A percentile compares a stretch with the other conserved stretches of the same genome.
Evolutionary conservation across 2,113 vertebrate genomes (phyloP).

Genomic region (Chloroceryle aenea): DNA sequence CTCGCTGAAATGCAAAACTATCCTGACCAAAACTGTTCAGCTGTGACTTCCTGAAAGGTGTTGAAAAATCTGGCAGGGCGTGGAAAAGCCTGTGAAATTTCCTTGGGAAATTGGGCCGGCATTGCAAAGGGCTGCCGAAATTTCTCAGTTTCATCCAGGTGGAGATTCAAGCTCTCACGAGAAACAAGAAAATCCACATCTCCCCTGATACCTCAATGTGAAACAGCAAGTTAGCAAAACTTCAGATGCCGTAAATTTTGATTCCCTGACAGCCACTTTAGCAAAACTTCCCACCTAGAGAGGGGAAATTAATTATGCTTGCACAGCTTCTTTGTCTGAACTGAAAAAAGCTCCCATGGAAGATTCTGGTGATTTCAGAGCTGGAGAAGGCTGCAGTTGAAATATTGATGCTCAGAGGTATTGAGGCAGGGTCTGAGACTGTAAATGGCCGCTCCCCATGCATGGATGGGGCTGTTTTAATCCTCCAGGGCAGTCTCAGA

Average conservation of each 20-base stretch:
- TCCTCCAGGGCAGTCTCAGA: neutral
- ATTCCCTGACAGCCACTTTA: slow-evolving; percentile 23
- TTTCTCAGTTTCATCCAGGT: slow-evolving; percentile 4
- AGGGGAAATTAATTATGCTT: neutral
- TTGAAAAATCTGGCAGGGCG: slow-evolving; percentile 40
- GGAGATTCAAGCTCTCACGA: neutral
- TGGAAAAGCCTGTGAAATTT: slow-evolving; percentile 41
- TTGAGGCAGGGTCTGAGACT: neutral
- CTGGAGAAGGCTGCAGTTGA: neutral
- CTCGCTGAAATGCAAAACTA: neutral
- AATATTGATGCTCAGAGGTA: neutral
- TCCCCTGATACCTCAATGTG: fast-evolving
- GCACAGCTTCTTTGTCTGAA: neutral
- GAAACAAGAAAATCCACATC: neutral
- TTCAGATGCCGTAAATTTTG: slow-evolving; percentile 34
- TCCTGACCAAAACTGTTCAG: neutral
- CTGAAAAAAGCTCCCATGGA: neutral
- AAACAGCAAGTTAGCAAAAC: slow-evolving; percentile 12
- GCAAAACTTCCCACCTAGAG: neutral
- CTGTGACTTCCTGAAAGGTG: slow-evolving; percentile 45
- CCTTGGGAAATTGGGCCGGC: neutral
- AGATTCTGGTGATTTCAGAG: neutral
- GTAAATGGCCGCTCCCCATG: neutral
- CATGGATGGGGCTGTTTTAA: neutral
- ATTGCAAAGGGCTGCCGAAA: neutral